These are phyloP conservation scores for Catocala fraxini DNA, from an alignment of 2,888 invertebrate species.

Conservation along the genomic window DNA sequence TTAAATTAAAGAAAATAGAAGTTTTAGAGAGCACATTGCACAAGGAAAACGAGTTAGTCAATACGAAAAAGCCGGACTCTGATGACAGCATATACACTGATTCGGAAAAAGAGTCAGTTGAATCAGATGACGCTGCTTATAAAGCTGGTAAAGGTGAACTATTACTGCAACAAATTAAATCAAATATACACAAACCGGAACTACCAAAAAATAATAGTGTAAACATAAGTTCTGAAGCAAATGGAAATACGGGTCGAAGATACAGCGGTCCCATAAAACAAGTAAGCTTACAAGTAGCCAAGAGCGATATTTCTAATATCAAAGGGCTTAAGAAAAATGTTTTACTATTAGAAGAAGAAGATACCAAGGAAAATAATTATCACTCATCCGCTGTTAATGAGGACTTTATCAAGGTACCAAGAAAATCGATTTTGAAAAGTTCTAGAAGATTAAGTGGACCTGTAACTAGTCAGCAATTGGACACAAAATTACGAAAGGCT, in stretches of 20 bases:
- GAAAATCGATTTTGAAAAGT: constrained; percentile 79
- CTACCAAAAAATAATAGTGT: constrained; percentile 30
- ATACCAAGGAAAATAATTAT: constrained; percentile 42
- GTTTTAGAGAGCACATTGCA: constrained; percentile 77
- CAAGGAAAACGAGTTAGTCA: constrained; percentile 62
- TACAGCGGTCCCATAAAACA: constrained; percentile 70
- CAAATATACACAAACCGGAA: constrained; percentile 44
- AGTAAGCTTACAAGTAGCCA: constrained; percentile 61
- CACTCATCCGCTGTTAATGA: constrained; percentile 48
- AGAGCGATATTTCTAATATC: constrained; percentile 65
- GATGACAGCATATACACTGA: constrained; percentile 80
- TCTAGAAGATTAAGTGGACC: constrained; percentile 63
- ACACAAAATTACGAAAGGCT: constrained; percentile 36
- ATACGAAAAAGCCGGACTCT: constrained; percentile 55
- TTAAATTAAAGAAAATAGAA: constrained; percentile 86
- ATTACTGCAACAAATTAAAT: constrained; percentile 65
- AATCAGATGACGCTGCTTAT: constrained; percentile 71
- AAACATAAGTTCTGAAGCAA: constrained; percentile 45
- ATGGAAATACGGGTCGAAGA: constrained; percentile 59
- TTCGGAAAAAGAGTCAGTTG: constrained; percentile 80
- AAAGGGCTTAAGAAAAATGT: constrained; percentile 52
- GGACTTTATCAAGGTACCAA: constrained; percentile 56
- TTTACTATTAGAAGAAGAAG: constrained; percentile 60
- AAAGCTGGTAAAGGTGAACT: constrained; percentile 61
- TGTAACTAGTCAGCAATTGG: constrained; percentile 45